Evolutionary conservation across 1,140 invertebrate species (phyloP), one percentile per base, ranked within the genome.

Genomic region (Pseudomyrmex sp.): DNA sequence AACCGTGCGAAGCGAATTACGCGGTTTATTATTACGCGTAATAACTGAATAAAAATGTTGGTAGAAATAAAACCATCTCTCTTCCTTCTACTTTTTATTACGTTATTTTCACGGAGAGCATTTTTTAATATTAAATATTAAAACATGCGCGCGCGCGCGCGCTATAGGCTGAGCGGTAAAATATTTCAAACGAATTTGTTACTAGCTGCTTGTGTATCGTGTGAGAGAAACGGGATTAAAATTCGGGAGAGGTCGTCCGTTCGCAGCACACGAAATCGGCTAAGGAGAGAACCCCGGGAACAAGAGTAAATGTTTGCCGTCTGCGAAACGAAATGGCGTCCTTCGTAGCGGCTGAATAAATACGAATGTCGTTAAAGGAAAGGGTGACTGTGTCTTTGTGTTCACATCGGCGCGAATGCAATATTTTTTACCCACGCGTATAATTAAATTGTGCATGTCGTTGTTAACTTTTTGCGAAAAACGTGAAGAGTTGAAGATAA

Each of bases 281-380:
- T 58, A 77, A 76, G 50, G 69, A 88, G 86, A 85, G 79, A 86
- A 77, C 69, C 59, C 59, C 74, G 77, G 88, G 82, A 89, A 83
- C 76, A 87, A 85, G 82, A 88, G 84, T 86, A 87, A 88, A 89
- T 89, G 84, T 89, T 88, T 88, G 88, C 88, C 77, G 85, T 74
- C 77, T 66, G 59, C 69, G 65, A 82, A 88, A 76, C 84, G 73
- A 88, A 89, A 88, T 86, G 84, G 77, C 82, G 79, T 88, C 77
- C 84, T 69, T 62, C 69, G 85, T 63, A 84, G 70, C 85, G 85
- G 76, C 82, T 88, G 84, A 89, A 88, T 74, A 89, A 88, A 87
- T 74, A 83, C 80, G 70, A 61, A 83, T 69, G 83, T 84, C 85
- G 82, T 84, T 86, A 84, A 54, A 65, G 65, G 50, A 46, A 68